These are phyloP conservation scores for Mizuhopecten yessoensis DNA, from an alignment of 1,140 invertebrate species.

Conservation along the genomic window DNA sequence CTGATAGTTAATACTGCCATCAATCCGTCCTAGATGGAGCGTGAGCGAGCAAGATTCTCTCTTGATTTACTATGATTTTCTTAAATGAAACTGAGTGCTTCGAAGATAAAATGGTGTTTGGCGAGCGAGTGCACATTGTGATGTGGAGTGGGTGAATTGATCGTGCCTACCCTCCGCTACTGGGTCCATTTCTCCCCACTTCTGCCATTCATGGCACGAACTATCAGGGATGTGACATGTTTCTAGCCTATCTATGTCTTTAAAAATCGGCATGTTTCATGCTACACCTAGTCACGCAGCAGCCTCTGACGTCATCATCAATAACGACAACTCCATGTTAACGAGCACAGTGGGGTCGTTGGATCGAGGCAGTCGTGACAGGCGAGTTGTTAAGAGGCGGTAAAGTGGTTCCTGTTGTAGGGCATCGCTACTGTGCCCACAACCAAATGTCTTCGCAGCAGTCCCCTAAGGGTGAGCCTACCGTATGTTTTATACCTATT, in stretches of 20 bases:
- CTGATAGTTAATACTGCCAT: constrained; percentile 4
- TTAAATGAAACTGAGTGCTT: constrained; percentile 39
- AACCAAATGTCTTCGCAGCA: not conserved
- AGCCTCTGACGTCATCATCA: constrained; percentile 19
- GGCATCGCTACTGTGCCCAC: not conserved
- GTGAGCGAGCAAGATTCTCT: constrained; percentile 31
- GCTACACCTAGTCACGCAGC: constrained; percentile 29
- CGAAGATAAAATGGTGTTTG: constrained; percentile 19
- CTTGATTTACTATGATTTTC: constrained; percentile 35
- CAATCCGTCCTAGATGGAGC: not conserved
- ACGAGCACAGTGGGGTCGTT: not conserved
- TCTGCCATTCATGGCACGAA: not conserved
- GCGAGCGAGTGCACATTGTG: constrained; percentile 14
- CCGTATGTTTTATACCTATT: constrained; percentile 16
- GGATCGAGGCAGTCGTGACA: constrained; percentile 14
- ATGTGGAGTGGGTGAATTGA: not conserved
- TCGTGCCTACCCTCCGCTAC: not conserved
- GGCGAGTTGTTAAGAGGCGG: not conserved
- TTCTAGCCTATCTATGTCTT: constrained; percentile 27
- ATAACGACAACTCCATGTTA: constrained; percentile 15
- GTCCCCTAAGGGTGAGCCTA: not conserved
- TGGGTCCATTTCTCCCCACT: not conserved
- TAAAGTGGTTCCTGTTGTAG: constrained; percentile 32
- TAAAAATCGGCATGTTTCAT: constrained; percentile 3
- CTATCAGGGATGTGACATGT: not conserved